phyloP scores from a whole-genome alignment of 2,113 vertebrate genomes.

The Myrmophylax atrothorax region DNA sequence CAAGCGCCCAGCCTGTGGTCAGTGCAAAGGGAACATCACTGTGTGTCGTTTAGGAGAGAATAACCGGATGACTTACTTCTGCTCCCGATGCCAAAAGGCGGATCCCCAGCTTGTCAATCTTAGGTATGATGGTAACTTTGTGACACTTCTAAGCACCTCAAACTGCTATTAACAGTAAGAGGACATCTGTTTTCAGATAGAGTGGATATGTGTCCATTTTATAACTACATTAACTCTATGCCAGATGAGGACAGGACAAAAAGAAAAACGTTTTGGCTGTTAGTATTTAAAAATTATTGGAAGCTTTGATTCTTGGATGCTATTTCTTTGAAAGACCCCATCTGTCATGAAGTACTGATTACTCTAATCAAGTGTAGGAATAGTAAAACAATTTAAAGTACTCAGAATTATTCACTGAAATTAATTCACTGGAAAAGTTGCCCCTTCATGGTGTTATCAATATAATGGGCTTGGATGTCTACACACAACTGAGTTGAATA shows the following conservation, averaged over 20 bases:
- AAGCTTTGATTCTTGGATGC: background rate
- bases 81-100: slow-evolving; percentile 82
- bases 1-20: slow-evolving; percentile 80
- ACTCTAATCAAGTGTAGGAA: background rate
- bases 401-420: background rate
- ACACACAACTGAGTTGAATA: background rate
- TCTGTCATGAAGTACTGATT: background rate
- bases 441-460: background rate
- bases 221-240: background rate
- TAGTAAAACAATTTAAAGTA: background rate
- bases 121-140: slow-evolving; percentile 74
- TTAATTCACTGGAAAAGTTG: background rate
- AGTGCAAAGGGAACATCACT: slow-evolving; percentile 80
- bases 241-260: background rate
- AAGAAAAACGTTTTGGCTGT: background rate
- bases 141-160: background rate
- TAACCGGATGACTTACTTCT: slow-evolving; percentile 93
- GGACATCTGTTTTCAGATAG: background rate
- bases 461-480: background rate
- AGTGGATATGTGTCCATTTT: background rate
- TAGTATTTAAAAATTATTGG: background rate
- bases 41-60: slow-evolving; percentile 90
- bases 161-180: background rate
- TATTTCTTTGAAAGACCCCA: background rate
- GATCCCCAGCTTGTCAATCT: slow-evolving; percentile 75